A percentile compares a stretch with the other conserved stretches of the same genome.
phyloP scores from a whole-genome alignment of 2,888 invertebrate species.

The Eremobia ochroleuca region DNA sequence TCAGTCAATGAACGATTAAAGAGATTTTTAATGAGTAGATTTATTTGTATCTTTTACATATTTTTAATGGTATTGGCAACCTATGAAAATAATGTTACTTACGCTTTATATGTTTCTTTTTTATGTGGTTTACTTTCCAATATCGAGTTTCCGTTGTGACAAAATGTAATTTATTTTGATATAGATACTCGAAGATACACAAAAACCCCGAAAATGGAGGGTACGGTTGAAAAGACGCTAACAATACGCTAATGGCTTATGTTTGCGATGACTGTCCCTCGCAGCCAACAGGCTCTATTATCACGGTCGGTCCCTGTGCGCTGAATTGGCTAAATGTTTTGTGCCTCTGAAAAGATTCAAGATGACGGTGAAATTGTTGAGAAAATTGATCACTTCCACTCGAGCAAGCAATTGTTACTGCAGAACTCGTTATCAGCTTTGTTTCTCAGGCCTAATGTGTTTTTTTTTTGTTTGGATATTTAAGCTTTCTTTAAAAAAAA shows the following conservation, averaged over 20 bases:
- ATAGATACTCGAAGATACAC: constrained; percentile 75
- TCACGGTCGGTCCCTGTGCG: constrained; percentile 84
- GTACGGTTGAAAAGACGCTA: constrained; percentile 83
- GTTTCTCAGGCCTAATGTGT: constrained; percentile 60
- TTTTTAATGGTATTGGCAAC: constrained; percentile 13
- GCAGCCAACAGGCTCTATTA: constrained; percentile 88
- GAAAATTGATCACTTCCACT: constrained; percentile 90
- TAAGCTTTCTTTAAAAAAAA: constrained; percentile 7
- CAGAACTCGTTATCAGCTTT: constrained; percentile 73
- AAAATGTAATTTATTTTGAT: constrained; percentile 68
- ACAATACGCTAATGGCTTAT: constrained; percentile 90
- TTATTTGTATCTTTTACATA: not conserved
- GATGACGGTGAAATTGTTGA: constrained; percentile 90
- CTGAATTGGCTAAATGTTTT: constrained; percentile 91
- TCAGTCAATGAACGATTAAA: not conserved
- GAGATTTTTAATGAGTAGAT: not conserved
- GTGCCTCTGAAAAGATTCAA: constrained; percentile 88
- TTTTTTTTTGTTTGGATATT: constrained; percentile 23
- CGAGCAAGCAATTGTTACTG: constrained; percentile 82
- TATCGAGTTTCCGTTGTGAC: constrained; percentile 48
- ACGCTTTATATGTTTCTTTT: constrained; percentile 28
- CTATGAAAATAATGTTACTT: constrained; percentile 22
- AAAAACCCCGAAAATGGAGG: constrained; percentile 79
- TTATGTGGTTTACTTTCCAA: constrained; percentile 38
- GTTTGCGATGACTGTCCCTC: constrained; percentile 88